Evolutionary conservation across 2,113 vertebrate genomes (phyloP), one percentile per base, ranked within the genome.

Genomic region (Nothoprocta perdicaria): DNA sequence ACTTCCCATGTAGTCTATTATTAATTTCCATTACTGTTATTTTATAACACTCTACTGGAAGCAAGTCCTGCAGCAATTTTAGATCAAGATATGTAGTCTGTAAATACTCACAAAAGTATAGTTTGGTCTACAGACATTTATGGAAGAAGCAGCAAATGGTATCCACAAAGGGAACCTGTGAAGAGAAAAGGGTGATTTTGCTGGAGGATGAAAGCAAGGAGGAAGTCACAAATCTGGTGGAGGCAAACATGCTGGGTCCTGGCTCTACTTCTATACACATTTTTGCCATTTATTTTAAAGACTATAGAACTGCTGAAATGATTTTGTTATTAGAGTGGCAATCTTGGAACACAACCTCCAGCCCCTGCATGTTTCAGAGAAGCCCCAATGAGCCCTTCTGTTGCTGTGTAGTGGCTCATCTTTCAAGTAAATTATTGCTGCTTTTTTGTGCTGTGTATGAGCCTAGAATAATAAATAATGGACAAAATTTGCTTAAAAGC

Each of bases 151-250:
- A 48, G 84, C 93, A 92, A 83, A 78, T 89, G 77, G 94, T 19
- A 94, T 74, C 88, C 90, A 91, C 89, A 68, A 65, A 82, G 74
- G 88, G 90, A 55, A 89, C 31, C n/a, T n/a, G 38, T 91, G 88
- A 90, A 78, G 80, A 88, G 82, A 95, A 91, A 91, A 92, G 88
- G 1, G 71, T 83, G 92, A 91, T 83, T 38, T 48, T 94, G 38
- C 73, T 90, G 80, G 76, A 80, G 93, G 88, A 92, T 52, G 29
- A 86, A 94, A 75, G 68, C 80, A 52, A 75, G 69, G 46, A 57
- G 50, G 40, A 48, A 80, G 10, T n/a, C 31, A 74, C 55, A 92
- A 89, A 80, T 63, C 45, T 48, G 33, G 23, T 71, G 69, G 73
- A 94, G 38, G 57, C 27, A 74, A 48, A 71, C 2, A 15, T 80